Evolutionary conservation across 1,140 invertebrate species (phyloP).

Genomic region (Paraescarpia echinospica): DNA sequence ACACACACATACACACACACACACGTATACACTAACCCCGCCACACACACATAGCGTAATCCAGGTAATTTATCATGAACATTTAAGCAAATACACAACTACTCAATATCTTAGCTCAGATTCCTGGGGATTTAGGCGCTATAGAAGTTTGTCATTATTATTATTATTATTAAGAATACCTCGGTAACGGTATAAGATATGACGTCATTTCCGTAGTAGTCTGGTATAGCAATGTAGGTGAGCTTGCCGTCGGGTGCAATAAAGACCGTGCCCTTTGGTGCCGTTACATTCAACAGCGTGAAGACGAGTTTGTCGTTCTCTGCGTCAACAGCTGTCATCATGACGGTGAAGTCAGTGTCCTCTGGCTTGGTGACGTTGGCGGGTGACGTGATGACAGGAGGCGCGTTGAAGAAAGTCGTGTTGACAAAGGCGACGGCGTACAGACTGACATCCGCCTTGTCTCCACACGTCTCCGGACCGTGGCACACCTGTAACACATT

Average conservation of each 20-base stretch:
- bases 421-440: neutral
- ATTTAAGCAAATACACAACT: no score
- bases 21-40: no score
- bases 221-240: neutral
- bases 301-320: neutral
- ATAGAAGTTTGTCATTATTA: no score
- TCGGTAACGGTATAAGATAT: neutral
- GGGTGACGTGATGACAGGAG: neutral
- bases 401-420: neutral
- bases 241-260: neutral
- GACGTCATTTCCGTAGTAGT: neutral
- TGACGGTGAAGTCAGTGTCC: neutral
- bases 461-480: neutral
- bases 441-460: neutral
- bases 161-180: no score
- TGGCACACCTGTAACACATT: neutral
- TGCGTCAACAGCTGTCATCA: neutral
- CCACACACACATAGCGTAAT: no score
- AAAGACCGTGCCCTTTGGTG: neutral
- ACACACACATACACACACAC: no score
- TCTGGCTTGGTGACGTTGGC: neutral
- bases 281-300: neutral
- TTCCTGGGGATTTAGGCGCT: no score
- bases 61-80: no score
- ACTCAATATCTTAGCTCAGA: no score